phyloP scores from a whole-genome alignment of 2,113 vertebrate genomes.

The Dunckerocampus dactyliophorus region DNA sequence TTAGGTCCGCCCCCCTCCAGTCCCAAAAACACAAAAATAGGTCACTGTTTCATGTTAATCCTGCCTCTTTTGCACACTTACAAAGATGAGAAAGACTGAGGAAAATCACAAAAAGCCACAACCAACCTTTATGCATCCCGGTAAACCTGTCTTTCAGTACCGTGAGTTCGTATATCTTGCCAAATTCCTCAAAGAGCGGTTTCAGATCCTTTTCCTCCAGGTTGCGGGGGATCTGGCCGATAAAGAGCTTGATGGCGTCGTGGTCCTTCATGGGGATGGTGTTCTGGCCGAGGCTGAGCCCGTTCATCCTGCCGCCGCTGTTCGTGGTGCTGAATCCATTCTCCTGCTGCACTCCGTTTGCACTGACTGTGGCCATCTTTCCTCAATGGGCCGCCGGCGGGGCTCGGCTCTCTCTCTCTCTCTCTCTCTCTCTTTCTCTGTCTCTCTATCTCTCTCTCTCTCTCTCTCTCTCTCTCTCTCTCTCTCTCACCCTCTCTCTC shows the following conservation, averaged over 20 bases:
- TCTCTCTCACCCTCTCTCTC: slow-evolving; percentile 25
- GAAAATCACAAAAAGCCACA: neutral
- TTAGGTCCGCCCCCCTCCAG: neutral
- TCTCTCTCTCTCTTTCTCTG: slow-evolving; percentile 48
- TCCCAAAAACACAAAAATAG: neutral
- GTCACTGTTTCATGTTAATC: neutral
- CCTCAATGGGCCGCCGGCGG: slow-evolving; percentile 72
- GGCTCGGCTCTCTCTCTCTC: slow-evolving; percentile 60
- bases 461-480: slow-evolving; percentile 26
- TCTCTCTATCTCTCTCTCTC: slow-evolving; percentile 27
- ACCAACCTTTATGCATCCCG: slow-evolving; percentile 98
- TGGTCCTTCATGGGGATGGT: slow-evolving; percentile 96
- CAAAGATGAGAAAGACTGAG: slow-evolving; percentile 13
- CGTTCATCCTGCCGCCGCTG: slow-evolving; percentile 89
- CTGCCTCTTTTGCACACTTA: neutral
- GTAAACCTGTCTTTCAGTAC: slow-evolving; percentile 98
- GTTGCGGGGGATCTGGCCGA: slow-evolving; percentile 95
- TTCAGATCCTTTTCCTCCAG: slow-evolving; percentile 97
- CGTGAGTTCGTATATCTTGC: slow-evolving; percentile 98
- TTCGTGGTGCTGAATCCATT: slow-evolving; percentile 87
- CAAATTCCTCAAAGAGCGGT: slow-evolving; percentile 98
- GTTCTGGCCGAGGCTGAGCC: slow-evolving; percentile 81
- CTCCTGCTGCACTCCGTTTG: slow-evolving; percentile 81
- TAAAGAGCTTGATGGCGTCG: slow-evolving; percentile 99
- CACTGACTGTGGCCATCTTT: slow-evolving; percentile 82